These are phyloP conservation scores for Drosophila putrida DNA, from an alignment of 2,888 invertebrate species.

Conservation along the genomic window DNA sequence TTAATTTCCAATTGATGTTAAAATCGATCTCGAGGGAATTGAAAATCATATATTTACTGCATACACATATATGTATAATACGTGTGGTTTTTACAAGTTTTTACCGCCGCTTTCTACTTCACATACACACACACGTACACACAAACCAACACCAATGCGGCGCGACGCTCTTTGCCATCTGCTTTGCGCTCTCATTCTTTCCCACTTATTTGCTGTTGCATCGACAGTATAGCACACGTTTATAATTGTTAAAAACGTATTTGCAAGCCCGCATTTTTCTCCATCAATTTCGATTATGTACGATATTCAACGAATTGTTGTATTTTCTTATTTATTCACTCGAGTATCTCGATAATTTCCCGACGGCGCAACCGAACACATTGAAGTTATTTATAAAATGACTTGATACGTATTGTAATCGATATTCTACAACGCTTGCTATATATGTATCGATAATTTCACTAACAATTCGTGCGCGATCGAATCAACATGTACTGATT, in stretches of 20 bases:
- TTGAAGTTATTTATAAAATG: conserved; percentile 65
- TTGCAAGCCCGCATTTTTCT: conserved; percentile 18
- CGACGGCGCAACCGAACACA: conserved; percentile 59
- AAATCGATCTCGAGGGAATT: conserved; percentile 30
- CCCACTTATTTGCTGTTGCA: conserved; percentile 75
- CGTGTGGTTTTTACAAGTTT: conserved; percentile 66
- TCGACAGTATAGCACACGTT: conserved; percentile 53
- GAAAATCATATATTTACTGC: conserved; percentile 17
- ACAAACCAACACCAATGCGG: conserved; percentile 62
- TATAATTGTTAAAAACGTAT: conserved; percentile 25
- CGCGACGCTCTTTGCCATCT: conserved; percentile 77
- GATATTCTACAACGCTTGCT: conserved; percentile 25
- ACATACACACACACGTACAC: conserved; percentile 54
- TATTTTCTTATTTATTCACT: conserved; percentile 31
- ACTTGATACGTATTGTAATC: conserved; percentile 43
- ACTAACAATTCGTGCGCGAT: not conserved
- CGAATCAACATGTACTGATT: not conserved
- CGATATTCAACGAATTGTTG: conserved; percentile 11
- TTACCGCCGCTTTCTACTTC: conserved; percentile 79
- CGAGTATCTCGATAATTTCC: conserved; percentile 29
- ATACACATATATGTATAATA: conserved; percentile 19
- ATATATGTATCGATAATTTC: conserved; percentile 30
- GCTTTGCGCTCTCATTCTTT: conserved; percentile 79
- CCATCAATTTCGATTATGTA: not conserved
- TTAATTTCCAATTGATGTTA: conserved; percentile 26